These are phyloP conservation scores for Aphis gossypii DNA, from an alignment of 1,140 invertebrate species.

Conservation along the genomic window DNA sequence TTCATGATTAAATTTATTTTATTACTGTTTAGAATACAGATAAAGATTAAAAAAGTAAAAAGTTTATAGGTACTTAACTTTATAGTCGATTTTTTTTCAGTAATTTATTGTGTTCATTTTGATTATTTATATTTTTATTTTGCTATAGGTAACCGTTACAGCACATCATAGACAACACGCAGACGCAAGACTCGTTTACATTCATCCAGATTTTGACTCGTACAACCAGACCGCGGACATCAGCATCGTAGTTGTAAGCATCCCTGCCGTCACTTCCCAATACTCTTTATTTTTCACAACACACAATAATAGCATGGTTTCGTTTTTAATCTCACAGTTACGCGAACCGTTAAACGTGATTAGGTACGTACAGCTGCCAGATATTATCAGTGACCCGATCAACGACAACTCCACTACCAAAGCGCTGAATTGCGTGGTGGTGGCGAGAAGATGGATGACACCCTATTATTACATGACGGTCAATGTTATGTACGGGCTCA, in stretches of 20 bases:
- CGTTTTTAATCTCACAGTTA: not conserved
- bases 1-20: not conserved
- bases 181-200: not conserved
- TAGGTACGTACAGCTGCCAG: not conserved
- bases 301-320: not conserved
- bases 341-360: not conserved
- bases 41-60: no score
- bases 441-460: not conserved
- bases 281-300: not conserved
- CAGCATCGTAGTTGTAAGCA: constrained; percentile 14
- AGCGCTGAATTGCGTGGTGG: not conserved
- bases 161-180: not conserved
- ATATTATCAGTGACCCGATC: not conserved
- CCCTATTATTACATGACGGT: not conserved
- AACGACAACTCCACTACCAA: not conserved
- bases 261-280: not conserved
- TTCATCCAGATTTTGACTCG: not conserved
- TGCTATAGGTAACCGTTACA: not conserved
- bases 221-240: not conserved
- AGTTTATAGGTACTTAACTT: not conserved
- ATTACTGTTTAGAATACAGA: not conserved
- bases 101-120: not conserved
- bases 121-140: not conserved
- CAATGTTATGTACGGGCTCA: not conserved
- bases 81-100: not conserved